Conservation (phyloP, 2,888 invertebrate genomes). For the Balanococcus diminutus region DNA sequence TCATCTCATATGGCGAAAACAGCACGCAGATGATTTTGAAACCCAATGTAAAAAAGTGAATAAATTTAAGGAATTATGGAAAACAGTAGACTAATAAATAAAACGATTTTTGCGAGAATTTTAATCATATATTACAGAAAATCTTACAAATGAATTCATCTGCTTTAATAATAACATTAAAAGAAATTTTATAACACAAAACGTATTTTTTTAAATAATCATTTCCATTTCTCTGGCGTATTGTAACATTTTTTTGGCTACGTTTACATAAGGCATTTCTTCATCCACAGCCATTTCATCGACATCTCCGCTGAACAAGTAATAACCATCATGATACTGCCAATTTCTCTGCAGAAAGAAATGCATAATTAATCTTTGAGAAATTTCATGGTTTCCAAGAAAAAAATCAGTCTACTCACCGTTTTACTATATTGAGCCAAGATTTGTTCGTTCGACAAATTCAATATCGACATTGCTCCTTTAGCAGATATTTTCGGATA, state of each 20-base stretch:
- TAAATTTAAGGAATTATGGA: conserved; percentile 75
- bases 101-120: background rate
- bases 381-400: background rate
- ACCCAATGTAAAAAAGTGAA: conserved; percentile 77
- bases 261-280: conserved; percentile 83
- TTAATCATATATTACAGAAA: conserved; percentile 3
- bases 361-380: too few species aligned
- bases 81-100: conserved; percentile 59
- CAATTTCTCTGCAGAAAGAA: conserved; percentile 74
- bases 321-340: conserved; percentile 80
- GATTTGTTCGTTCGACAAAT: conserved; percentile 77
- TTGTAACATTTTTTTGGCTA: conserved; percentile 92
- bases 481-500: conserved; percentile 86
- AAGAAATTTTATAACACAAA: conserved; percentile 8
- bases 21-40: conserved; percentile 75
- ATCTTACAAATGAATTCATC: background rate
- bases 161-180: conserved; percentile 29
- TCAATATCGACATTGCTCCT: conserved; percentile 88
- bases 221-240: conserved; percentile 98
- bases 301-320: conserved; percentile 72
- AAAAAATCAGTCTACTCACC: conserved; percentile 62
- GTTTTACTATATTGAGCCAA: conserved; percentile 81
- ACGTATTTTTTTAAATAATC: conserved; percentile 80
- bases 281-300: conserved; percentile 78
- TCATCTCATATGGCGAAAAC: conserved; percentile 83